phyloP scores from a whole-genome alignment of 2,797 vertebrate genomes.

The Australoheros facetus region DNA sequence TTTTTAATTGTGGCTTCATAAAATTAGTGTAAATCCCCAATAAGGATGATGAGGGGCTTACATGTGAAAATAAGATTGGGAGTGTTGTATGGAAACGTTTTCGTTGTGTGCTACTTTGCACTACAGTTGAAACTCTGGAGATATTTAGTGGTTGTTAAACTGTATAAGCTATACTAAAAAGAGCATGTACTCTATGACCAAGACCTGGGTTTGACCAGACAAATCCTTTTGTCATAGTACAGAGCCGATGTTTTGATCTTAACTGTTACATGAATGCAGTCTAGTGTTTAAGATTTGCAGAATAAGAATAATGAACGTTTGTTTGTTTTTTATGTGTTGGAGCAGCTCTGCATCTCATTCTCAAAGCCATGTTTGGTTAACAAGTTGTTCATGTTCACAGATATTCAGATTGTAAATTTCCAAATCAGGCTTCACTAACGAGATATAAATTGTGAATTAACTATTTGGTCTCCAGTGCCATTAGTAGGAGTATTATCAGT shows the following conservation, averaged over 20 bases:
- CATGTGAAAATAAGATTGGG: constrained; percentile 29
- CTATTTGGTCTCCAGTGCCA: constrained; percentile 52
- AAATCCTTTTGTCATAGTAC: neutral
- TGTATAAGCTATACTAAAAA: constrained; percentile 36
- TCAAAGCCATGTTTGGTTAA: constrained; percentile 21
- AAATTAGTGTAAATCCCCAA: constrained; percentile 28
- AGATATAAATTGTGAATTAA: constrained; percentile 43
- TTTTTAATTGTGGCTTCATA: constrained; percentile 36
- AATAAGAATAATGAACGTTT: constrained; percentile 1
- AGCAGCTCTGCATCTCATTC: constrained; percentile 19
- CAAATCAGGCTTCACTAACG: constrained; percentile 37
- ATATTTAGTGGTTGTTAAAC: constrained; percentile 48
- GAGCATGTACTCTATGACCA: constrained; percentile 21
- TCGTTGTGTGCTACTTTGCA: constrained; percentile 73
- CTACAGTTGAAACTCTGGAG: constrained; percentile 60
- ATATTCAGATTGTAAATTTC: constrained; percentile 51
- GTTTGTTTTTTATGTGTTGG: neutral
- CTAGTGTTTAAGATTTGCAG: constrained; percentile 8
- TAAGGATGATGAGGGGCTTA: constrained; percentile 26
- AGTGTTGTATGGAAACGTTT: constrained; percentile 65
- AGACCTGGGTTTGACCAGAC: constrained; percentile 17
- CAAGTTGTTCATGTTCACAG: constrained; percentile 37
- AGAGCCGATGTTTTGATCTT: constrained; percentile 11
- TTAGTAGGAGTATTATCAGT: constrained; percentile 56
- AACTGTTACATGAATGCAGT: constrained; percentile 4